Evolutionary conservation across 2,113 vertebrate species (phyloP).

Genomic region (Nymphicus hollandicus): DNA sequence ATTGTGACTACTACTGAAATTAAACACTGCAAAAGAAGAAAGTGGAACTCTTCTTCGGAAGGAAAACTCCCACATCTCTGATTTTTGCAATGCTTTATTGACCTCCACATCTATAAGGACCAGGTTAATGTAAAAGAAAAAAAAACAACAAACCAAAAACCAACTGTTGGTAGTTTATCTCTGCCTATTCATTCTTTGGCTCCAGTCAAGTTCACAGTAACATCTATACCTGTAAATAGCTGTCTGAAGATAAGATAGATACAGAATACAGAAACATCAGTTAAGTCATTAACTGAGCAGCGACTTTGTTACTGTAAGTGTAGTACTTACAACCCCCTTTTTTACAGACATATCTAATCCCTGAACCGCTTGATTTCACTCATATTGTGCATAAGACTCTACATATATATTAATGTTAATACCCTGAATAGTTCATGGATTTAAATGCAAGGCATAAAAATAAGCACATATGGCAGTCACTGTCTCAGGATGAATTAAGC

Average conservation of each 20-base stretch:
- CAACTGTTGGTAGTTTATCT: not conserved
- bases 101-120: not conserved
- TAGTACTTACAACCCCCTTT: not conserved
- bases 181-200: not conserved
- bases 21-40: not conserved
- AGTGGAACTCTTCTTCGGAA: not conserved
- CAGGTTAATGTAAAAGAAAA: not conserved
- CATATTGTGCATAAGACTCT: not conserved
- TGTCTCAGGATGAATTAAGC: not conserved
- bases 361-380: not conserved
- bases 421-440: not conserved
- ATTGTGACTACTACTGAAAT: conserved; percentile 30
- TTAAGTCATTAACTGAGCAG: not conserved
- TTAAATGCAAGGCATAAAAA: not conserved
- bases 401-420: not conserved
- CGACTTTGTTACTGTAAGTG: not conserved
- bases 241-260: not conserved
- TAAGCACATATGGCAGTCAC: not conserved
- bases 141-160: not conserved
- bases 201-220: not conserved
- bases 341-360: not conserved
- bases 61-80: not conserved
- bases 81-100: not conserved
- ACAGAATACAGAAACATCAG: not conserved
- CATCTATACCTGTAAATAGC: not conserved